Evolutionary conservation across 2,797 vertebrate species (phyloP).

Genomic region (Petrocephalus sullivani): DNA sequence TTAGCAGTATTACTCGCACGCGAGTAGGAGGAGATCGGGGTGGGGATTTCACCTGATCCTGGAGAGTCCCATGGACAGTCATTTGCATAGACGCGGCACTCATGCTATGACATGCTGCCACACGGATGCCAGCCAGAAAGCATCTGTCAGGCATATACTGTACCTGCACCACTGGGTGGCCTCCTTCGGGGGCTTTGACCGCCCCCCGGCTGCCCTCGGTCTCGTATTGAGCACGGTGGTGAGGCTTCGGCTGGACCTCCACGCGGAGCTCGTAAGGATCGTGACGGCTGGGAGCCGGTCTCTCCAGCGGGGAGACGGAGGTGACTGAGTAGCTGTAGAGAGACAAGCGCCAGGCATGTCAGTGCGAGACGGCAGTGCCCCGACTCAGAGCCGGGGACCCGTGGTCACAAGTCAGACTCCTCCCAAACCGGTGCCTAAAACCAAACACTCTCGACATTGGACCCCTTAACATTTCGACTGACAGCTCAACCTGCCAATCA

Average conservation of each 20-base stretch:
- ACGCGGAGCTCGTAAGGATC: conserved; percentile 79
- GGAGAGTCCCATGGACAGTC: not conserved
- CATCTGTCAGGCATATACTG: not conserved
- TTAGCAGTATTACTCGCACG: too few relatives aligned
- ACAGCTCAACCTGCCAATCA: not conserved
- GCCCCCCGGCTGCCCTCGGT: conserved; percentile 92
- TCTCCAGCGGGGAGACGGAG: conserved; percentile 76
- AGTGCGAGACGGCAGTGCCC: not conserved
- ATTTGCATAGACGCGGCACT: not conserved
- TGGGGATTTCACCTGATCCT: not conserved
- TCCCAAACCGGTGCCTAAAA: not conserved
- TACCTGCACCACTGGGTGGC: conserved; percentile 91
- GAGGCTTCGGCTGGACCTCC: conserved; percentile 82
- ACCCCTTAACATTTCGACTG: not conserved
- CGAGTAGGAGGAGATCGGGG: not conserved
- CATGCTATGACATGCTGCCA: not conserved
- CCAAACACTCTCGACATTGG: not conserved
- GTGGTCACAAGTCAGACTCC: not conserved
- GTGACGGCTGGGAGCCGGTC: conserved; percentile 67
- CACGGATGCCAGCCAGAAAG: not conserved
- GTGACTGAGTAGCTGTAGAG: conserved; percentile 62
- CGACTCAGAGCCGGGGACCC: not conserved
- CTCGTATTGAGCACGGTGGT: conserved; percentile 94
- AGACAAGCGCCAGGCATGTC: not conserved
- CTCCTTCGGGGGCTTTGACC: conserved; percentile 79